Conservation (phyloP, 2,797 vertebrate genomes). For the Naso thynnoides region DNA sequence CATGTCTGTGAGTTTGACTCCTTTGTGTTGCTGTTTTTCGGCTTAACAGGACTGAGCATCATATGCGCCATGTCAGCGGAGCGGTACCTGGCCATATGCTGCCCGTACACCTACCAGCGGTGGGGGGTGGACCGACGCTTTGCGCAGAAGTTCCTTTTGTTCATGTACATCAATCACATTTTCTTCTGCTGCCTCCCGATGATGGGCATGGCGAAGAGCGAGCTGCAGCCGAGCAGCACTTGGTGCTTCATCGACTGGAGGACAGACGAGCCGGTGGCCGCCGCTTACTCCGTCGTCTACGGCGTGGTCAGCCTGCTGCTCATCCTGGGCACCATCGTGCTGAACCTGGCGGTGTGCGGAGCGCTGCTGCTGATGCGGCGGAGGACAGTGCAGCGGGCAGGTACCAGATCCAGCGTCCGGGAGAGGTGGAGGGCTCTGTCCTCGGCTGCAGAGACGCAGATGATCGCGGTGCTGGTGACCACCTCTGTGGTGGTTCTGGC, state of each 20-base stretch:
- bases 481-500: constrained; percentile 94
- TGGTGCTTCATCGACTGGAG: constrained; percentile 98
- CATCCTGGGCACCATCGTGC: constrained; percentile 91
- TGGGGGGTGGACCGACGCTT: constrained; percentile 90
- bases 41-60: constrained; percentile 93
- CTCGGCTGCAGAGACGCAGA: constrained; percentile 95
- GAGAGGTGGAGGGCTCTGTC: constrained; percentile 84
- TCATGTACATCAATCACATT: constrained; percentile 90
- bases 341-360: constrained; percentile 93
- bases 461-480: constrained; percentile 94
- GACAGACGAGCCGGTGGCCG: constrained; percentile 72
- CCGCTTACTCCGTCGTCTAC: constrained; percentile 91
- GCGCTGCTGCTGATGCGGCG: constrained; percentile 94
- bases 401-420: constrained; percentile 76
- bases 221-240: constrained; percentile 85
- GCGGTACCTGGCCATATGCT: constrained; percentile 96
- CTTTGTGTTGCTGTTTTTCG: constrained; percentile 95
- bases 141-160: constrained; percentile 89
- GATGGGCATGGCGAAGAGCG: constrained; percentile 87
- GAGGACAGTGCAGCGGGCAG: constrained; percentile 87
- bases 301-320: constrained; percentile 92
- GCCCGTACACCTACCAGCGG: constrained; percentile 94
- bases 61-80: constrained; percentile 98
- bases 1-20: constrained; percentile 91
- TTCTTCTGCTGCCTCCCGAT: constrained; percentile 93